Percentiles rank a stretch among this genome's conserved stretches.
phyloP scores from a whole-genome alignment of 2,113 vertebrate species.

The Ellobius talpinus region DNA sequence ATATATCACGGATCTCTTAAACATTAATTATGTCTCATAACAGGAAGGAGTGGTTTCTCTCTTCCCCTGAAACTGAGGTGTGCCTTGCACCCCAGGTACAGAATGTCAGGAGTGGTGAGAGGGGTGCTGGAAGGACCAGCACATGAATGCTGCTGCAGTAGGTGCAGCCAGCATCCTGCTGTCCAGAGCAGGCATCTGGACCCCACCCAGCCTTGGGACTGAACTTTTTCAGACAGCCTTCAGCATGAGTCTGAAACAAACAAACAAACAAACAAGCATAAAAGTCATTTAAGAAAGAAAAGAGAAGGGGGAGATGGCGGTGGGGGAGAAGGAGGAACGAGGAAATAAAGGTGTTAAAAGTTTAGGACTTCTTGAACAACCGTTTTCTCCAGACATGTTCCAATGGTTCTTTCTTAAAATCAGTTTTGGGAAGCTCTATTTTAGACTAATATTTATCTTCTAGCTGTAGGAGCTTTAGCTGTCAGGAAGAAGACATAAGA shows the following conservation, averaged over 20 bases:
- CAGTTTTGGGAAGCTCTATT: constrained; percentile 49
- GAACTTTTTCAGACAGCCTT: constrained; percentile 42
- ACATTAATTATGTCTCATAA: background rate
- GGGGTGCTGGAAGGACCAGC: background rate
- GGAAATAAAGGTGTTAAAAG: background rate
- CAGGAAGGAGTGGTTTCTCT: background rate
- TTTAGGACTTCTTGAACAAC: background rate
- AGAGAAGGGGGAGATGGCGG: background rate
- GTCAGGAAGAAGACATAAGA: constrained; percentile 23
- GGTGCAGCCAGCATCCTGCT: background rate
- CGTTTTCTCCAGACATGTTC: constrained; percentile 47
- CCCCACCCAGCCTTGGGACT: background rate
- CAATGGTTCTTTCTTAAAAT: constrained; percentile 50
- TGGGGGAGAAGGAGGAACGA: background rate
- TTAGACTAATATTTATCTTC: constrained; percentile 65
- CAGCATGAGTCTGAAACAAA: background rate
- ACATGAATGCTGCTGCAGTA: background rate
- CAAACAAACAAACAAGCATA: background rate
- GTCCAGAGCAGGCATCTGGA: background rate
- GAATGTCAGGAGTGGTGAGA: background rate
- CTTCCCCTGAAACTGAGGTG: background rate
- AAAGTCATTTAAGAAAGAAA: background rate
- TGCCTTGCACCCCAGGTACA: background rate
- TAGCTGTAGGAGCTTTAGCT: constrained; percentile 54
- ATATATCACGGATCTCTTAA: constrained; percentile 6